Evolutionary conservation across 1,140 invertebrate genomes (phyloP).

Genomic region (Drosophila obscura): DNA sequence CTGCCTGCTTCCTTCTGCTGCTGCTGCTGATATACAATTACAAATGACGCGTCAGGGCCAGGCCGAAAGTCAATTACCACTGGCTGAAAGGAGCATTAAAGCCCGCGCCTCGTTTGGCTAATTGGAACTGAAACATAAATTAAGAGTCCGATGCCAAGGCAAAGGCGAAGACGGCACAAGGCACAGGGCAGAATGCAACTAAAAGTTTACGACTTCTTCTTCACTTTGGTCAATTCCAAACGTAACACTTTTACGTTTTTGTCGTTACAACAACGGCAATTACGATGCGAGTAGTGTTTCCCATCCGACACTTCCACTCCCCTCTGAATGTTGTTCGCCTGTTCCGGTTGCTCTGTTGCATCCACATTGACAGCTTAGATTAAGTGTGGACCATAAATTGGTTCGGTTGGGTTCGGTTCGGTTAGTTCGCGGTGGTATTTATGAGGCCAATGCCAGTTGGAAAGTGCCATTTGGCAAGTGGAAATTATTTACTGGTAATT

Average conservation of each 20-base stretch:
- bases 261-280: constrained; percentile 62
- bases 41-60: constrained; percentile 79
- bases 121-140: constrained; percentile 83
- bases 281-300: constrained; percentile 53
- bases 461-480: constrained; percentile 53
- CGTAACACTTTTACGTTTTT: constrained; percentile 68
- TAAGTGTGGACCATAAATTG: constrained; percentile 75
- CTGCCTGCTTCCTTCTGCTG: not conserved
- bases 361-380: constrained; percentile 78
- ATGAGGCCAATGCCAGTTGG: constrained; percentile 44
- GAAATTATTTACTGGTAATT: constrained; percentile 69
- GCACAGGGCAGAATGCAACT: constrained; percentile 56
- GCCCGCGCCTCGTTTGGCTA: constrained; percentile 69
- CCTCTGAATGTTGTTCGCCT: constrained; percentile 8
- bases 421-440: constrained; percentile 52
- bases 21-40: constrained; percentile 66
- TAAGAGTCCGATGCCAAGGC: constrained; percentile 66
- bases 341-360: constrained; percentile 29
- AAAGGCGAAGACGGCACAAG: constrained; percentile 39
- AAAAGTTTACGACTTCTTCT: constrained; percentile 76
- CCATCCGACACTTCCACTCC: not conserved
- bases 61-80: constrained; percentile 79
- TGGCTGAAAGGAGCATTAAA: constrained; percentile 59
- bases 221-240: constrained; percentile 54
- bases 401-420: constrained; percentile 9